Evolutionary conservation across 2,113 vertebrate genomes (phyloP).

Genomic region (Melanostigma gelatinosum): DNA sequence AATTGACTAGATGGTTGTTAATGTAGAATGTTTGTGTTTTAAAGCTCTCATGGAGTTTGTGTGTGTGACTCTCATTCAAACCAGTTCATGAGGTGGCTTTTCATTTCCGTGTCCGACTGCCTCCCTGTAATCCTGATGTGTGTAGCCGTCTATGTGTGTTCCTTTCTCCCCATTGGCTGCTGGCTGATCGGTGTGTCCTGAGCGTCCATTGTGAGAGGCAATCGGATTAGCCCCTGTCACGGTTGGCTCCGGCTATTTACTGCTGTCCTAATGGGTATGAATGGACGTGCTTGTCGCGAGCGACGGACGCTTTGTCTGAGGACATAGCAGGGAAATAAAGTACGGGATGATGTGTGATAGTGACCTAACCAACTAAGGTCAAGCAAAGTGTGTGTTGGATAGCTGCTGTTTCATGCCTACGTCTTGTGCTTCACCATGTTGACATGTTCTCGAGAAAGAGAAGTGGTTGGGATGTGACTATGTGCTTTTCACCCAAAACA

Average conservation of each 20-base stretch:
- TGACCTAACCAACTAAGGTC: conserved; percentile 61
- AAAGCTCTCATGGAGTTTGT: conserved; percentile 31
- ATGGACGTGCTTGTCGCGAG: conserved; percentile 71
- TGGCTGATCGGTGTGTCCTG: conserved; percentile 58
- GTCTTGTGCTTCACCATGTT: not conserved
- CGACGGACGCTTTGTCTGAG: conserved; percentile 50
- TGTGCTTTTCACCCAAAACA: not conserved
- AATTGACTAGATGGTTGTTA: not conserved
- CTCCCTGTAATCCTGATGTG: conserved; percentile 52
- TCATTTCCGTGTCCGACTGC: conserved; percentile 69
- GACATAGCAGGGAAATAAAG: conserved; percentile 58
- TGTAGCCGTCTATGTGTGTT: conserved; percentile 57
- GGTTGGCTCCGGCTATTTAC: conserved; percentile 73
- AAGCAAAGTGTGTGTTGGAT: conserved; percentile 47
- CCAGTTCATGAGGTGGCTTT: conserved; percentile 68
- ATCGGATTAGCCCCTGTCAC: conserved; percentile 79
- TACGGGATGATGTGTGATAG: conserved; percentile 49
- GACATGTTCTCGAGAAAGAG: not conserved
- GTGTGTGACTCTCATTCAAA: conserved; percentile 70
- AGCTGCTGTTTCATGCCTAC: conserved; percentile 17
- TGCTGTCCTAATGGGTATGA: conserved; percentile 71
- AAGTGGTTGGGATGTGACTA: not conserved
- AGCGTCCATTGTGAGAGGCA: conserved; percentile 77
- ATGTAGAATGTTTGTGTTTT: conserved; percentile 45
- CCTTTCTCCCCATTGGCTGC: conserved; percentile 58